phyloP scores from a whole-genome alignment of 2,113 vertebrate genomes.

The Callopanchax toddi region DNA sequence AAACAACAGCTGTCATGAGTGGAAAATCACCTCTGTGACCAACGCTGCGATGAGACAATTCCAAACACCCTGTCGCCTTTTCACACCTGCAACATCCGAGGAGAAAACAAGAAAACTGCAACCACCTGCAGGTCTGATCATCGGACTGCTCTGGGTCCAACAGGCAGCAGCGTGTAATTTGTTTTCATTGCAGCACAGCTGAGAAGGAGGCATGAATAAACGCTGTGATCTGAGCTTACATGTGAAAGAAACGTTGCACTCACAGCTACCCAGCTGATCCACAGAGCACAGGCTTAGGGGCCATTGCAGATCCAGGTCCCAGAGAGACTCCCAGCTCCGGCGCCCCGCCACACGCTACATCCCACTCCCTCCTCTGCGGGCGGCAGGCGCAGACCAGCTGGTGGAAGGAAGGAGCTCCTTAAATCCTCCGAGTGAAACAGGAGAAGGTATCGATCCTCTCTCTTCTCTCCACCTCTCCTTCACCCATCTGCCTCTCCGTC shows the following conservation, averaged over 20 bases:
- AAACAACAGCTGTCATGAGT: not conserved
- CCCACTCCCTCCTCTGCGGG: slow-evolving; percentile 14
- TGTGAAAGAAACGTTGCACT: slow-evolving; percentile 46
- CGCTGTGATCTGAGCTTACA: not conserved
- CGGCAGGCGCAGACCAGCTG: not conserved
- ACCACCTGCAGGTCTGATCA: slow-evolving; percentile 39
- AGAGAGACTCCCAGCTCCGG: slow-evolving; percentile 31
- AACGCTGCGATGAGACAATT: not conserved
- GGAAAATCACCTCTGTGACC: not conserved
- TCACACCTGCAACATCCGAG: not conserved
- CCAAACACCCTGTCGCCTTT: slow-evolving; percentile 1
- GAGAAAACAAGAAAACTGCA: not conserved
- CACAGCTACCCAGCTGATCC: slow-evolving; percentile 28
- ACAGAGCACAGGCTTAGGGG: slow-evolving; percentile 14
- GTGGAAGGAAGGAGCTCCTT: slow-evolving; percentile 14
- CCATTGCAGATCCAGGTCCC: slow-evolving; percentile 43
- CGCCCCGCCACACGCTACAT: slow-evolving; percentile 35
- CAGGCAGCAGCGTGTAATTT: slow-evolving; percentile 3
- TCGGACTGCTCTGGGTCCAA: not conserved
- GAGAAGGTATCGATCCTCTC: slow-evolving; percentile 44
- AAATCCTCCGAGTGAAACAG: slow-evolving; percentile 48
- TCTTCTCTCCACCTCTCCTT: slow-evolving; percentile 12
- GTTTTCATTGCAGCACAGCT: not conserved
- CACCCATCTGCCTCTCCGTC: slow-evolving; percentile 29
- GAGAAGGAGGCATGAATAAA: not conserved